These are phyloP conservation scores for roundworm (Caenorhabditis elegans) DNA, from an alignment of 1,140 invertebrate genomes.

Conservation along the genomic window WBcel235 BX284606.5:12136501-12137000, in stretches of 20 bases:
- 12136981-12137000: not conserved
- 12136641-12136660: not conserved
- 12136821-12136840: too few species aligned
- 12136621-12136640: not conserved
- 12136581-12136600: not conserved
- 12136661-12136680: constrained; percentile 1
- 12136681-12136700: not conserved
- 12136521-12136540: not conserved
- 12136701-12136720: not conserved
- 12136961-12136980: not conserved
- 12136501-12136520: not conserved
- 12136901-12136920: not conserved
- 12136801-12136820: too few species aligned
- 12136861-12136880: too few species aligned
- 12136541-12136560: not conserved
- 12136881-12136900: not conserved
- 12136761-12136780: not conserved
- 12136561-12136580: not conserved
- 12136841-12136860: too few species aligned
- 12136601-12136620: not conserved
- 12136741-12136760: not conserved
- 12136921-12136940: not conserved
- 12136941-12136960: not conserved
- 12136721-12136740: not conserved
- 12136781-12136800: too few species aligned